phyloP scores from a whole-genome alignment of 2,113 vertebrate genomes.

The Trichomycterus rosablanca region DNA sequence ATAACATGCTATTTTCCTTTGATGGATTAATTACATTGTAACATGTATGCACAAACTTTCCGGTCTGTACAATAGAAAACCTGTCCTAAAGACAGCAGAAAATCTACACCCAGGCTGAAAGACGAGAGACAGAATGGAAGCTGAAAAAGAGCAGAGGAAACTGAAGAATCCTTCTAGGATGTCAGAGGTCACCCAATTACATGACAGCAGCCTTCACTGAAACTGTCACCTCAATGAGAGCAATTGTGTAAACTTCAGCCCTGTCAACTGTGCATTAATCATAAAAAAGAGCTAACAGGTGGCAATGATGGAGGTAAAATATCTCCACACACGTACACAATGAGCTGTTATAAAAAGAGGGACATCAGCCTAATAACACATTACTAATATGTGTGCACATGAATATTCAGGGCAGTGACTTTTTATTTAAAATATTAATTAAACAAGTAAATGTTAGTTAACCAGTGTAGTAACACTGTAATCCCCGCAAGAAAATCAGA shows the following conservation, averaged over 20 bases:
- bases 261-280: neutral
- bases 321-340: neutral
- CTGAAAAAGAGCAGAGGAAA: slow-evolving; percentile 24
- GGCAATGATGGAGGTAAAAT: slow-evolving; percentile 5
- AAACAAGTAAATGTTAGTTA: no score
- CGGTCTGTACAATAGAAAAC: neutral
- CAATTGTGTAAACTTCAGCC: neutral
- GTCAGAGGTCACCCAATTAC: slow-evolving; percentile 23
- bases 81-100: neutral
- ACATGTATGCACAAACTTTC: neutral
- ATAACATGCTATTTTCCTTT: neutral
- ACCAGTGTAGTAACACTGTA: no score
- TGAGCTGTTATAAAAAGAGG: no score
- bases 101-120: slow-evolving; percentile 18
- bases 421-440: no score
- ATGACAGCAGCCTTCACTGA: slow-evolving; percentile 16
- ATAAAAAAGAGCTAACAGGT: slow-evolving; percentile 6
- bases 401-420: no score
- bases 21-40: slow-evolving; percentile 20
- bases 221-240: no score
- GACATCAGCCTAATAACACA: no score
- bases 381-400: no score
- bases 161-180: slow-evolving; percentile 30
- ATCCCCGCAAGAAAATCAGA: no score
- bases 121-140: slow-evolving; percentile 14